A percentile compares a stretch with the other conserved stretches of the same genome.
Evolutionary conservation across 1,140 invertebrate species (phyloP).

Genomic region (Sycobia sp.): DNA sequence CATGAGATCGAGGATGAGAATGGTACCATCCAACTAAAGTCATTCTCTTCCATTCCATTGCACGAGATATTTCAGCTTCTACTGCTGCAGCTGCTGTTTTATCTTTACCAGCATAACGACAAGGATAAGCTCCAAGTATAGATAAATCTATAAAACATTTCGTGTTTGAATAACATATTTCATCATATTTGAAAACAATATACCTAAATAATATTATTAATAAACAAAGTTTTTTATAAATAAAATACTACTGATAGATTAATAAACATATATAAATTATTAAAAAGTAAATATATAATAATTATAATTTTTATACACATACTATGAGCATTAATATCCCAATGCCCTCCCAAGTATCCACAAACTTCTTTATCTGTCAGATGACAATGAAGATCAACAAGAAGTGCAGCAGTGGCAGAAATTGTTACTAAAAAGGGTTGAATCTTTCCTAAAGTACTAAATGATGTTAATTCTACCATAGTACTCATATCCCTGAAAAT

Average conservation of each 20-base stretch:
- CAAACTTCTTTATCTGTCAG: conserved; percentile 89
- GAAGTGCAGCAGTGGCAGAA: conserved; percentile 82
- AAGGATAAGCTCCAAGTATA: conserved; percentile 89
- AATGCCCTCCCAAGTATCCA: conserved; percentile 91
- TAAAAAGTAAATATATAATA: not conserved
- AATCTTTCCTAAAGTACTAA: conserved; percentile 84
- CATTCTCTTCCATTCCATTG: conserved; percentile 80
- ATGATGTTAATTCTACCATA: conserved; percentile 85
- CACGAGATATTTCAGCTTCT: conserved; percentile 80
- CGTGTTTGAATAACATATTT: conserved; percentile 1
- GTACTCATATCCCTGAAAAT: conserved; percentile 81
- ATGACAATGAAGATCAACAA: conserved; percentile 94
- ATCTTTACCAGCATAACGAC: conserved; percentile 80
- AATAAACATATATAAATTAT: not conserved
- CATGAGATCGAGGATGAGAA: conserved; percentile 88
- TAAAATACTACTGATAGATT: not conserved
- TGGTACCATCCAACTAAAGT: conserved; percentile 94
- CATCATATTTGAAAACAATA: not conserved
- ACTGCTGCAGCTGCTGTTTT: conserved; percentile 73
- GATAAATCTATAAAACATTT: conserved; percentile 71
- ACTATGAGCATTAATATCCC: conserved; percentile 95
- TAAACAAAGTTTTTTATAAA: not conserved
- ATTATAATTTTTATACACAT: conserved; percentile 59
- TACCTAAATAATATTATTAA: not conserved
- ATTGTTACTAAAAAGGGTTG: conserved; percentile 91